phyloP scores from a whole-genome alignment of 2,113 vertebrate genomes.

The Thermophis baileyi region DNA sequence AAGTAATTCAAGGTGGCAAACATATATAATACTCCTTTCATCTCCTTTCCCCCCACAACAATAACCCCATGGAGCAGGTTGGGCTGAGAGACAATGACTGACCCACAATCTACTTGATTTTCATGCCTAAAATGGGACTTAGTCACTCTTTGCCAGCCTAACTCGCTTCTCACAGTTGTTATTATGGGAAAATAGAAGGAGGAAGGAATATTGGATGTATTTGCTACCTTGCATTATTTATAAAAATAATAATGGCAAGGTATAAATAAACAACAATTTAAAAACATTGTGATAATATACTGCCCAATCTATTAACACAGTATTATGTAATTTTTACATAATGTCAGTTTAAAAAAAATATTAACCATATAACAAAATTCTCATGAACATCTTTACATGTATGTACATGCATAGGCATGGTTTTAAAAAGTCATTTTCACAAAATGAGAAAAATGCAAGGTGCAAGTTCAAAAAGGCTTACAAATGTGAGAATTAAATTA shows the following conservation, averaged over 20 bases:
- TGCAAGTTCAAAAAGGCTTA: neutral
- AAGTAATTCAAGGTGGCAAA: too few species aligned
- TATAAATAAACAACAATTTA: neutral
- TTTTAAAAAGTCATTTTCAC: neutral
- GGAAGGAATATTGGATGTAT: neutral
- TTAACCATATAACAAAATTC: conserved; percentile 15
- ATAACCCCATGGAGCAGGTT: too few species aligned
- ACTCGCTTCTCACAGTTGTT: neutral
- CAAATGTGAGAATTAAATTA: neutral
- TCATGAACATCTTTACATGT: neutral
- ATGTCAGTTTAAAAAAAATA: conserved; percentile 10
- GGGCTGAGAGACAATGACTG: too few species aligned
- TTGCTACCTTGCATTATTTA: neutral
- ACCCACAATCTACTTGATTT: neutral
- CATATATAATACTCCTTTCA: neutral
- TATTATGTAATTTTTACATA: neutral
- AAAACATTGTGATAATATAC: neutral
- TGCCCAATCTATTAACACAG: neutral
- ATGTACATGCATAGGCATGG: neutral
- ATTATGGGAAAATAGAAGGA: neutral
- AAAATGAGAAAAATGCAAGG: conserved; percentile 21
- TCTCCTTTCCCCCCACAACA: neutral
- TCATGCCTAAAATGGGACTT: neutral
- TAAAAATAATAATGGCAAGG: neutral
- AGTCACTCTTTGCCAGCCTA: neutral